Evolutionary conservation across 2,113 vertebrate species (phyloP).

Genomic region (Lasiurus cinereus): DNA sequence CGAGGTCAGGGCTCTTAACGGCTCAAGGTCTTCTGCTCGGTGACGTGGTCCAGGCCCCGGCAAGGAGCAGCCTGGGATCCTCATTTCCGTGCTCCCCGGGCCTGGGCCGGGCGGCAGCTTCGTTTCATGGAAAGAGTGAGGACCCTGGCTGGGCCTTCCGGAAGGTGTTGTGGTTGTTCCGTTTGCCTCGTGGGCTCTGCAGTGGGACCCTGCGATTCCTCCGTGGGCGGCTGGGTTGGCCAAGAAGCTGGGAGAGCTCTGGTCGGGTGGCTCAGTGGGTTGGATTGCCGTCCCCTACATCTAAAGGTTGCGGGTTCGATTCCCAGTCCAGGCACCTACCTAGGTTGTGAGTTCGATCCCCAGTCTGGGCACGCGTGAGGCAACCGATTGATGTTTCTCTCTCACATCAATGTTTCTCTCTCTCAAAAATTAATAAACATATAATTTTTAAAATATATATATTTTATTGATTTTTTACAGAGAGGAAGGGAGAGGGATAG

Average conservation of each 20-base stretch:
- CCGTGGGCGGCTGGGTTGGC: not conserved
- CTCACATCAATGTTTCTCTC: too few species aligned
- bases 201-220: not conserved
- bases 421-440: too few species aligned
- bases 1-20: constrained; percentile 65
- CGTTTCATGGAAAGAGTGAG: constrained; percentile 78
- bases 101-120: constrained; percentile 55
- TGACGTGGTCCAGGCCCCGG: constrained; percentile 17
- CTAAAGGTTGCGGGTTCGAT: not conserved
- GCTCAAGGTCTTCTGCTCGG: constrained; percentile 78
- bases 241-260: not conserved
- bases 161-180: not conserved
- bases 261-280: not conserved
- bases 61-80: constrained; percentile 4
- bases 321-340: too few species aligned
- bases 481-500: too few species aligned
- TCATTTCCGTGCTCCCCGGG: constrained; percentile 59
- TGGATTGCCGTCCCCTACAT: not conserved
- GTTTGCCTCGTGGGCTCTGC: not conserved
- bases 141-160: not conserved
- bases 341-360: not conserved
- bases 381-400: too few species aligned
- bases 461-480: too few species aligned
- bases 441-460: too few species aligned
- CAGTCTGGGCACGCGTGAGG: not conserved